Base-by-base conservation (phyloP, 1,140 invertebrate species). In the Cydia strobilella region DNA sequence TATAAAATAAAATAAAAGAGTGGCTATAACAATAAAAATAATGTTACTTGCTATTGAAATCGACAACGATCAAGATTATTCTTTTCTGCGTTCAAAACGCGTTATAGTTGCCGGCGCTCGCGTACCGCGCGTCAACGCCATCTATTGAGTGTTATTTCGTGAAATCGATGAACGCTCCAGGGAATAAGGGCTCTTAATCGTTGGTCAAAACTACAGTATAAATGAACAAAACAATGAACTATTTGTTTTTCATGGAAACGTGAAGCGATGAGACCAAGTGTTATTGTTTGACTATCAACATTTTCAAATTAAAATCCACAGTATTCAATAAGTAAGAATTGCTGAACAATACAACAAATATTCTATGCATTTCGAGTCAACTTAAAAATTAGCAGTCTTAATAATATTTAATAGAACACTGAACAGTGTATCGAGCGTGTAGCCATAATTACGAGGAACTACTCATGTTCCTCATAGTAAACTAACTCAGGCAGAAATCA, bases 361-460 rank as follows among this genome's bases (percentile, higher is more conserved):
- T 69, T 35, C 65, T 35, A 35, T 69, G 65, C 31, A 69, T 69
- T 69, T 69, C 65, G 65, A 69, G 65, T 69, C 15, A 69, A 69
- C 65, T 69, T 69, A 69, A 69, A 69, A 59, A 54, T 77, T 75
- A 80, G 73, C 79, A 80, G 79, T 80, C 79, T 77, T 80, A 77
- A 80, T 76, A 73, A 42, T 69, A 69, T 39, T 66, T 23, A 69
- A 59, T 59, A 59, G 10, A 12, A 59, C 54, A 59, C 54, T 59
- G 18, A 59, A 59, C 7, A 59, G 54, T 12, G 54, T 59, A 59
- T 3, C 9, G 7, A 12, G 54, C 54, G 7, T n/a, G 6, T 23
- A 59, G 54, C 54, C 54, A 23, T 23, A 59, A 23, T n/a, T 20
- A n/a, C 10, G 48, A 18, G n/a, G 13, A 18, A 51, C 4, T 7